A percentile compares a stretch with the other conserved stretches of the same genome.
These are phyloP conservation scores for Herpetotheres cachinnans DNA, from an alignment of 2,113 vertebrate species.

Conservation along the genomic window DNA sequence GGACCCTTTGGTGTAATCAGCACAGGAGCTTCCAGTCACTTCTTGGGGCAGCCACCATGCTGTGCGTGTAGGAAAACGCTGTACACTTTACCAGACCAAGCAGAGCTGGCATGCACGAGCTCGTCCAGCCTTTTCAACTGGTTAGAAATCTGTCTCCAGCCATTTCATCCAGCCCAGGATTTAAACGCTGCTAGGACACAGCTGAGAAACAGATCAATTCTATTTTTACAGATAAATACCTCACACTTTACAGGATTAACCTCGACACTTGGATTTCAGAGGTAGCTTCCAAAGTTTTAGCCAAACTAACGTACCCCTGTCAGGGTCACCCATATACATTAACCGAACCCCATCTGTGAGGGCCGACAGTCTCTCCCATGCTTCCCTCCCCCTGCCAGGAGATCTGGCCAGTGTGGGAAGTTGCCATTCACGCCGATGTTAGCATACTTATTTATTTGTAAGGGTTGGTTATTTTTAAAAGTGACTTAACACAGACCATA, in stretches of 20 bases:
- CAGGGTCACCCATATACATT: slow-evolving; percentile 42
- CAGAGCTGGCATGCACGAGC: not conserved
- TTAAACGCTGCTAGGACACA: not conserved
- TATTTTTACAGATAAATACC: not conserved
- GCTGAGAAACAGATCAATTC: not conserved
- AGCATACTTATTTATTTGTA: not conserved
- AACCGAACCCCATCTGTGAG: slow-evolving; percentile 54
- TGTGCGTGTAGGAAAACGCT: not conserved
- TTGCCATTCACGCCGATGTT: slow-evolving; percentile 52
- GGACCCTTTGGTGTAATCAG: not conserved
- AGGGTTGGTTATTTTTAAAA: slow-evolving; percentile 65
- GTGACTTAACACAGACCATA: slow-evolving; percentile 37
- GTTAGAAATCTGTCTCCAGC: not conserved
- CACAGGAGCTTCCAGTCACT: not conserved
- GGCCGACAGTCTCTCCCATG: not conserved
- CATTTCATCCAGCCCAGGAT: not conserved
- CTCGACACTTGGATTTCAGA: slow-evolving; percentile 59
- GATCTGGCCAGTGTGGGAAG: slow-evolving; percentile 65
- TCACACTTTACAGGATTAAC: not conserved
- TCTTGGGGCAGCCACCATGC: not conserved
- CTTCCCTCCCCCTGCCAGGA: slow-evolving; percentile 7
- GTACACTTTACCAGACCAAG: not conserved
- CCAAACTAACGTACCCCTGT: slow-evolving; percentile 47
- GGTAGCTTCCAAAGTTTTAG: slow-evolving; percentile 55
- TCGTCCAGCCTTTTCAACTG: not conserved